phyloP scores from a whole-genome alignment of 92 coral and sea anemone genomes.

The Diadumene lineata region DNA sequence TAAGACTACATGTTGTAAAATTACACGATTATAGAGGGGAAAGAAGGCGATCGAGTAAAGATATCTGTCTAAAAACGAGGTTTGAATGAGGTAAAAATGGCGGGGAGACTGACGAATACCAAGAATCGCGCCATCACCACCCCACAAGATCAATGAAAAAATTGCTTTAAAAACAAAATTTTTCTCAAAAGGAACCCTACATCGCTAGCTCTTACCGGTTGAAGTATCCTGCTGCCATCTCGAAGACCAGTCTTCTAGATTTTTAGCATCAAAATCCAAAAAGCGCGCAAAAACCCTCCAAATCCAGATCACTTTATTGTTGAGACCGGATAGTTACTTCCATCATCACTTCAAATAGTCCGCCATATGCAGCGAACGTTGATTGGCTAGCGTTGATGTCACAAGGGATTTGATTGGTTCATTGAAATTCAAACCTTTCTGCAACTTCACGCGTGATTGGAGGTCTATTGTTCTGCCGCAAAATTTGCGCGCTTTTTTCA shows the following conservation, averaged over 20 bases:
- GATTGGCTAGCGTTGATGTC: slow-evolving; percentile 76
- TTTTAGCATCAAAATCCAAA: slow-evolving; percentile 65
- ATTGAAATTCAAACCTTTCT: slow-evolving; percentile 72
- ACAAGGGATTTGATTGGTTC: slow-evolving; percentile 67
- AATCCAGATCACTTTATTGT: slow-evolving; percentile 61
- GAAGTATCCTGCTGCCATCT: slow-evolving; percentile 72
- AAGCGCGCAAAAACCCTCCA: slow-evolving; percentile 48
- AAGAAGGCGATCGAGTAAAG: background rate
- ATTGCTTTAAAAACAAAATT: slow-evolving; percentile 8
- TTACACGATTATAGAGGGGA: slow-evolving; percentile 1
- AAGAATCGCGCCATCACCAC: slow-evolving; percentile 41
- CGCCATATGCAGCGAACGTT: slow-evolving; percentile 81
- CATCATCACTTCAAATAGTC: slow-evolving; percentile 93
- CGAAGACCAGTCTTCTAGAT: slow-evolving; percentile 40
- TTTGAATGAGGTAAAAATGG: slow-evolving; percentile 25
- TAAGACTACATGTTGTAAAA: slow-evolving; percentile 2
- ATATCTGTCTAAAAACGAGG: slow-evolving; percentile 8
- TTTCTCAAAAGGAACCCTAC: background rate
- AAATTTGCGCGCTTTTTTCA: slow-evolving; percentile 33
- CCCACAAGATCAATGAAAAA: background rate
- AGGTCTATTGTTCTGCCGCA: slow-evolving; percentile 24
- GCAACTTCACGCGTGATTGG: slow-evolving; percentile 47
- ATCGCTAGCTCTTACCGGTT: slow-evolving; percentile 54
- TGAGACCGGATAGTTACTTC: slow-evolving; percentile 82
- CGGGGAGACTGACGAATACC: slow-evolving; percentile 42